phyloP scores from a whole-genome alignment of 1,140 invertebrate species.

The Drosophila orena region DNA sequence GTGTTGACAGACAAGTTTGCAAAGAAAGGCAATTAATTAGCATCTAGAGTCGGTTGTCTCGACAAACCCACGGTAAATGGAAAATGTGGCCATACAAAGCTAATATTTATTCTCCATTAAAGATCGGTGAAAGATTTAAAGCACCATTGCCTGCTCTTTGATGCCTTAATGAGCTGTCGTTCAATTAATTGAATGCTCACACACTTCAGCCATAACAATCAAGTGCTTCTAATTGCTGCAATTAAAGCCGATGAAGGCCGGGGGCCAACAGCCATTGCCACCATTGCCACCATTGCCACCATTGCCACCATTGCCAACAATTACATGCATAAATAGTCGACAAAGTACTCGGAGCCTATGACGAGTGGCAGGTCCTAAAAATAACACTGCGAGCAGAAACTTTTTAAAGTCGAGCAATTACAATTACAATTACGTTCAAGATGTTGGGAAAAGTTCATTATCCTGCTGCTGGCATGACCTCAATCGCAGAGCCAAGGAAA shows the following conservation, averaged over 20 bases:
- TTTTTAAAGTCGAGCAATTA: constrained; percentile 68
- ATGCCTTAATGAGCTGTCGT: constrained; percentile 12
- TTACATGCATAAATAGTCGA: constrained; percentile 43
- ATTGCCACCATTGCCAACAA: constrained; percentile 28
- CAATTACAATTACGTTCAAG: constrained; percentile 49
- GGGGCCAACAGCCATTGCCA: constrained; percentile 24
- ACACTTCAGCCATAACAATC: constrained; percentile 25
- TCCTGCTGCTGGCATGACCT: constrained; percentile 72
- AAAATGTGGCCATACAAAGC: not conserved
- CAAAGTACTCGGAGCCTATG: constrained; percentile 13
- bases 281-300: constrained; percentile 24
- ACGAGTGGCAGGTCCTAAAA: constrained; percentile 27
- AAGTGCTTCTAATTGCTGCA: constrained; percentile 42
- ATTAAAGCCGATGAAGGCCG: constrained; percentile 23
- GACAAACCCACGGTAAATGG: not conserved
- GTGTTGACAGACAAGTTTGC: constrained; percentile 31
- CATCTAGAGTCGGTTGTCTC: constrained; percentile 21
- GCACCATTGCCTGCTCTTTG: not conserved
- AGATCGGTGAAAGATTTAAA: constrained; percentile 1
- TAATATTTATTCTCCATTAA: constrained; percentile 2
- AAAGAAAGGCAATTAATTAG: constrained; percentile 55
- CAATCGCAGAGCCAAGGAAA: constrained; percentile 59
- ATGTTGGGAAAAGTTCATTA: constrained; percentile 74
- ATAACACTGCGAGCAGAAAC: constrained; percentile 24
- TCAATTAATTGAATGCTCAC: constrained; percentile 45